Percentiles rank a stretch among this genome's conserved stretches.
Conservation (phyloP, 2,888 invertebrate species). For the Liodrosophila aerea region DNA sequence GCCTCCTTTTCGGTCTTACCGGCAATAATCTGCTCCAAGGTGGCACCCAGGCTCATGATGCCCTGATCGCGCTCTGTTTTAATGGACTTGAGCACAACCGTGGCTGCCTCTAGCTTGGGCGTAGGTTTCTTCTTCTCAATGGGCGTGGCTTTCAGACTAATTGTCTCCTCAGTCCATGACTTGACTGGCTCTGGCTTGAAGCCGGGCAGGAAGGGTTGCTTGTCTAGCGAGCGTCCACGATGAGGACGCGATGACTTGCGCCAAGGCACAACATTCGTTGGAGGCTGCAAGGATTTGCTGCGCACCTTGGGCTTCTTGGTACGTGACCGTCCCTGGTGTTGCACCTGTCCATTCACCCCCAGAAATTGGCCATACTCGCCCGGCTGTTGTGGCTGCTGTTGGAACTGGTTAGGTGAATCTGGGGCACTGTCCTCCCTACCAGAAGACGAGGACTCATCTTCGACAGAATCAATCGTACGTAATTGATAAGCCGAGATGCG, state of each 20-base stretch:
- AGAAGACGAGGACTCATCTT: conserved; percentile 82
- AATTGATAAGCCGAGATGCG: conserved; percentile 81
- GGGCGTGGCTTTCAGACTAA: conserved; percentile 85
- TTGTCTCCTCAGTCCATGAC: conserved; percentile 87
- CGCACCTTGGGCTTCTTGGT: conserved; percentile 79
- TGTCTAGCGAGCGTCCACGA: conserved; percentile 83
- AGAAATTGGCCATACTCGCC: conserved; percentile 75
- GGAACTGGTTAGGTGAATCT: conserved; percentile 73
- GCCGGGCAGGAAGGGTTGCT: conserved; percentile 80
- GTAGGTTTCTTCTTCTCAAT: conserved; percentile 83
- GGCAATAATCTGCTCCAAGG: conserved; percentile 80
- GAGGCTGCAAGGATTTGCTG: conserved; percentile 82
- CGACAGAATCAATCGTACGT: conserved; percentile 80
- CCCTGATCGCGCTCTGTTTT: conserved; percentile 83
- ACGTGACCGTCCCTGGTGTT: conserved; percentile 79
- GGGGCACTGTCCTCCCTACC: conserved; percentile 81
- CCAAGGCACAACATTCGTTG: conserved; percentile 80
- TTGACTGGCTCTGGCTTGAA: conserved; percentile 82
- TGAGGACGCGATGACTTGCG: conserved; percentile 79
- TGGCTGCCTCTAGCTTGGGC: conserved; percentile 83
- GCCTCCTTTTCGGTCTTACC: conserved; percentile 81
- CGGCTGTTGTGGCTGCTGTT: conserved; percentile 61
- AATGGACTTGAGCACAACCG: conserved; percentile 83
- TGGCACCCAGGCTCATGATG: conserved; percentile 80
- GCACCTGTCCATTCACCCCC: conserved; percentile 71